Base-by-base conservation (phyloP, 2,797 vertebrate species). In the Cyprinodon diabolis region DNA sequence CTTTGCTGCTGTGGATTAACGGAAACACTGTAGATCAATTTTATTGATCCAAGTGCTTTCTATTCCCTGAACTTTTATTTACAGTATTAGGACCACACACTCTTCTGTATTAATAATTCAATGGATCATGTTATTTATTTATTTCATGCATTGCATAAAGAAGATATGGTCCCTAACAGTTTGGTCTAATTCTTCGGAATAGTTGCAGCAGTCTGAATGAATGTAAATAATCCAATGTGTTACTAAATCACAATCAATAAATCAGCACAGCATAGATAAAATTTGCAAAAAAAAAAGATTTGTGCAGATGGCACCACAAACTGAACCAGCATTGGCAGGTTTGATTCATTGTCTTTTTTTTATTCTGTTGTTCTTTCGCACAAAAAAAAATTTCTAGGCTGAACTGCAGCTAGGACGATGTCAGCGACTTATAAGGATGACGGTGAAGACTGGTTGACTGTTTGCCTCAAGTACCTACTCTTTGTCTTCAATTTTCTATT, bases 401-500 rank as follows among this genome's bases (percentile, higher is more conserved):
- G 60, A 82, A 21, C 35, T 62, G 15, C 72, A 74, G 74, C 55
- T 77, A 76, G 48, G 79, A 89, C 77, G 79, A 97, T 96, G 97
- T 92, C 94, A 5, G 93, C 86, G 4, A 81, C 76, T 66, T 92
- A 93, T 77, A 96, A 96, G 87, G 92, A 93, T 0, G 92, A 96
- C 47, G 94, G 95, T 82, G 94, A 93, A 1, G 96, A 96, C 90
- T 96, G 95, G 93, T 71, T 95, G 80, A 94, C 93, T 0, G 90
- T 96, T 79, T 97, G 95, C 75, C 93, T 97, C 78, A 97, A 97
- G 87, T 96, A 96, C 81, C 89, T 97, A 54, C 96, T 97, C 45
- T 96, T 97, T 77, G 72, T 96, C 66, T 97, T 97, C 87, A 97
- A 97, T 91, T 96, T 97, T 84, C 93, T 97, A 81, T 97, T 97